phyloP scores from a whole-genome alignment of 2,113 vertebrate species.

The Ophthalmolycus amberensis region DNA sequence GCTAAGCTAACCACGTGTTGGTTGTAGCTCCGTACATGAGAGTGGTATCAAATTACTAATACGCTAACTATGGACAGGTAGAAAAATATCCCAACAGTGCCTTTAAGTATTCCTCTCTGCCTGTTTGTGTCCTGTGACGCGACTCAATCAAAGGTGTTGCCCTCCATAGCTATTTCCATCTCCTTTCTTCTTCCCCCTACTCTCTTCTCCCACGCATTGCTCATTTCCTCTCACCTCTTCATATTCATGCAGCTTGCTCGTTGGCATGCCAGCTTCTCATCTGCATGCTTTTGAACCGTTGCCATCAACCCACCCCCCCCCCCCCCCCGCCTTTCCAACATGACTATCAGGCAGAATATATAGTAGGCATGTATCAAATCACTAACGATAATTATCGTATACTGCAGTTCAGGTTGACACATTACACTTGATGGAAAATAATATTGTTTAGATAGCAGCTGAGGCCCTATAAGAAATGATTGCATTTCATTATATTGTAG shows the following conservation, averaged over 20 bases:
- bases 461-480: neutral
- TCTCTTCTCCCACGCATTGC: slow-evolving; percentile 19
- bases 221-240: slow-evolving; percentile 47
- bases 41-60: too few relatives aligned
- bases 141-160: neutral
- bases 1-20: too few relatives aligned
- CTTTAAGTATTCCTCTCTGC: neutral
- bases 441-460: neutral
- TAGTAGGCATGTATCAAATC: slow-evolving; percentile 21
- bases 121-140: neutral
- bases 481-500: too few relatives aligned
- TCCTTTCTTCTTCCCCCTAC: neutral
- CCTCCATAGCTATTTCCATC: neutral
- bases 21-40: too few relatives aligned
- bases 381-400: neutral
- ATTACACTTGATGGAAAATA: too few relatives aligned
- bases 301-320: slow-evolving; percentile 19
- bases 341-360: slow-evolving; percentile 46
- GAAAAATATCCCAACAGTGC: too few relatives aligned
- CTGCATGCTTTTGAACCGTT: slow-evolving; percentile 68
- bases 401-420: neutral
- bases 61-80: too few relatives aligned
- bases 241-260: slow-evolving; percentile 32
- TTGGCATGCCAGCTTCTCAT: slow-evolving; percentile 57
- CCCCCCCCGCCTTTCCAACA: neutral